phyloP scores from a whole-genome alignment of 2,113 vertebrate genomes.

The Motacilla tschutschensis region DNA sequence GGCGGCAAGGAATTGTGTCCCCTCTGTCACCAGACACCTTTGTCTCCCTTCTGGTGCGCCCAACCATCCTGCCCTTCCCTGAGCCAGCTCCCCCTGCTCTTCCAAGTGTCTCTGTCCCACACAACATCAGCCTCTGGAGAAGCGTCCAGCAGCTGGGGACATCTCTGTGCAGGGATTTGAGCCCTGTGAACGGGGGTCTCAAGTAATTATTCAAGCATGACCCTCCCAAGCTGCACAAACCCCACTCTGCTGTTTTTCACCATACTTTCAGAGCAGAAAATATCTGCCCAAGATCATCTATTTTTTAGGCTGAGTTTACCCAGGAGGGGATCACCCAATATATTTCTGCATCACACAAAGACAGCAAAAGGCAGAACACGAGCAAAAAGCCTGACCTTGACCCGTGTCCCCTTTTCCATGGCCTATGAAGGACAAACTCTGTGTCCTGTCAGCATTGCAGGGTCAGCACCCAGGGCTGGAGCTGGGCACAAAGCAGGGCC shows the following conservation, averaged over 20 bases:
- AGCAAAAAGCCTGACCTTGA: not conserved
- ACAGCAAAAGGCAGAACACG: not conserved
- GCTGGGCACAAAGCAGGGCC: not conserved
- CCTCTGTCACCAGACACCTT: not conserved
- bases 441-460: slow-evolving; percentile 17
- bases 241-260: not conserved
- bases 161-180: not conserved
- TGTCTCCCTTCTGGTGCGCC: not conserved
- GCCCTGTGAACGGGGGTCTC: not conserved
- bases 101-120: not conserved
- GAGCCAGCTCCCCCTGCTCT: not conserved
- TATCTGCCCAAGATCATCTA: not conserved
- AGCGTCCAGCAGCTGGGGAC: not conserved
- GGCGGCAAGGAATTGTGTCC: not conserved
- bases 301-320: not conserved
- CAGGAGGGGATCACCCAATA: not conserved
- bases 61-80: accelerated
- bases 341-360: not conserved
- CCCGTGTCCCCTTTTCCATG: not conserved
- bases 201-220: not conserved
- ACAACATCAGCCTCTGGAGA: not conserved
- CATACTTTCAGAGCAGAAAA: not conserved
- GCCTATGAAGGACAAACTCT: slow-evolving; percentile 47
- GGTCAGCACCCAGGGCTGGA: not conserved
- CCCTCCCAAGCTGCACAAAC: not conserved